Evolutionary conservation across 2,113 vertebrate genomes (phyloP), one percentile per base, ranked within the genome.

Genomic region (Pomatostomus ruficeps): DNA sequence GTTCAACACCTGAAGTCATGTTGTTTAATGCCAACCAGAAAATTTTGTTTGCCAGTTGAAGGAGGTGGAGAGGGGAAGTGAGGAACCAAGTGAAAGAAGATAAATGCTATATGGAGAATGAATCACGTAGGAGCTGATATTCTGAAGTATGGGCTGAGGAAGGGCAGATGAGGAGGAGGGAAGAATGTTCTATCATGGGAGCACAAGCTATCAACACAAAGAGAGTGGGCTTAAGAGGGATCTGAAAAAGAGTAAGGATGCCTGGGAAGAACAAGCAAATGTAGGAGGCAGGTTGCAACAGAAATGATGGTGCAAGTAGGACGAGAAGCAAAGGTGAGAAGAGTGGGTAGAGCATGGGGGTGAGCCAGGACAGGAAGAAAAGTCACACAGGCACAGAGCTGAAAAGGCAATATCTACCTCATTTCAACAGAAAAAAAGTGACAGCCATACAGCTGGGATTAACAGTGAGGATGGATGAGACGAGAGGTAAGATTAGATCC

Each of bases 111-210:
- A 36, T n/a, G 35, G 74, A 5, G 1, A 95, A 75, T 79, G 81
- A 96, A 88, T 97, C 94, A 95, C 40, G 70, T 1, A 70, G 49
- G 19, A 78, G 62, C 13, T 58, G 89, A 38, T 89, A 92, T 93
- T 92, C 82, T 89, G 10, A 89, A 78, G 42, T 43, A 89, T 13
- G 38, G 45, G 70, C 48, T 89, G 77, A 55, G 73, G 70, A 95
- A 94, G 91, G 80, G 57, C 87, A 89, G 40, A 54, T 73, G 91
- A 94, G 87, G 95, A 96, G 91, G 87, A 94, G 62, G 72, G 54
- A 91, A 93, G 43, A 55, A 79, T 76, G 51, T 77, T 91, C 91
- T 93, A 76, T 86, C 81, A 31, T 82, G 49, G 54, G 77, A 95
- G 26, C 33, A 94, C 62, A 77, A 91, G 74, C 49, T 52, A 85